Percentiles rank a stretch among this genome's conserved stretches.
Evolutionary conservation across 2,888 invertebrate species (phyloP).

Genomic region (Ctenicera cuprea): DNA sequence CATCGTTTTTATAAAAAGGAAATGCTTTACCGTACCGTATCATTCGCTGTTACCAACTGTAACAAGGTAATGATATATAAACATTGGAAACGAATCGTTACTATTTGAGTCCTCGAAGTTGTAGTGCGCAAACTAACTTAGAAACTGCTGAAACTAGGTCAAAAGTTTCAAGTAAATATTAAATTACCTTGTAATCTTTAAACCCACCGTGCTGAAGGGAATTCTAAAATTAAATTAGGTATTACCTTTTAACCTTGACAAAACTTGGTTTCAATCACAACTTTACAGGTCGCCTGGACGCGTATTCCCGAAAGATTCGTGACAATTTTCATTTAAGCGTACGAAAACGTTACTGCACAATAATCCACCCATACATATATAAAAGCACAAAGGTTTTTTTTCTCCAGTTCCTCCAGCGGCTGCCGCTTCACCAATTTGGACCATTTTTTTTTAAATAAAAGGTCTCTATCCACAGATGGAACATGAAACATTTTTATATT

Average conservation of each 20-base stretch:
- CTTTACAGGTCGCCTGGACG: neutral
- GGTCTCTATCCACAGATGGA: no score
- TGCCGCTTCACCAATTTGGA: no score
- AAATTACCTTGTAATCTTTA: slow-evolving; percentile 24
- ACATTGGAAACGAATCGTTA: neutral
- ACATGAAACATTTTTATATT: no score
- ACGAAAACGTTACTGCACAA: no score
- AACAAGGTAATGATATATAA: slow-evolving; percentile 7
- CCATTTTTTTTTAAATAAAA: no score
- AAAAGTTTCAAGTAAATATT: slow-evolving; percentile 27
- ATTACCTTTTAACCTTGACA: neutral
- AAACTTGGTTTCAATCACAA: slow-evolving; percentile 4
- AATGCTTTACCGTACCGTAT: no score
- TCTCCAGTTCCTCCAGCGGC: no score
- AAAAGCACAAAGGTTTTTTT: no score
- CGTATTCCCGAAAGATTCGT: no score
- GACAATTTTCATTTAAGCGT: neutral
- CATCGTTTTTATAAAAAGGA: no score
- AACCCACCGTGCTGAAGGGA: slow-evolving; percentile 6
- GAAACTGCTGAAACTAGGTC: slow-evolving; percentile 9
- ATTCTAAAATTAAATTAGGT: slow-evolving; percentile 25
- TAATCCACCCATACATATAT: no score
- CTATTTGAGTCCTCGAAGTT: slow-evolving; percentile 6
- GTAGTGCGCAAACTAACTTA: slow-evolving; percentile 17
- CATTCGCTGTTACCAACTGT: no score